phyloP scores from a whole-genome alignment of 2,113 vertebrate species.

The Hiodon tergisus region DNA sequence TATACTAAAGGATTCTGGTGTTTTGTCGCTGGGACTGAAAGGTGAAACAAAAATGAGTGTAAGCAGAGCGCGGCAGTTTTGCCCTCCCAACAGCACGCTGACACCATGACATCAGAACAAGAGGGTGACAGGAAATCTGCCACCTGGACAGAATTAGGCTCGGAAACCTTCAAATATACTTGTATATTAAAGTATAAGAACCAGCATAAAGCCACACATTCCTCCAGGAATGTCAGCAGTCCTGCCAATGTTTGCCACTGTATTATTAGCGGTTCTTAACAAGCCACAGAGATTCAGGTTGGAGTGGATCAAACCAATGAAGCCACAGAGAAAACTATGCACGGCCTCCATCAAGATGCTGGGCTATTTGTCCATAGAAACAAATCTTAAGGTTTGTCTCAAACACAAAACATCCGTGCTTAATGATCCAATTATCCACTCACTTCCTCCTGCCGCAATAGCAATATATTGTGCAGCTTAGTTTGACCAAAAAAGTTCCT shows the following conservation, averaged over 20 bases:
- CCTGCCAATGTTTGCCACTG: no score
- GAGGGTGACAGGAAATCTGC: neutral
- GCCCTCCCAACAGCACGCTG: neutral
- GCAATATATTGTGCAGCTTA: neutral
- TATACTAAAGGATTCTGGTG: constrained; percentile 88
- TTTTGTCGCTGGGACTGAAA: constrained; percentile 89
- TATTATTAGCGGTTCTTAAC: no score
- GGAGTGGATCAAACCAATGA: no score
- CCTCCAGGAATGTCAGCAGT: neutral
- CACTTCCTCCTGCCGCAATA: neutral
- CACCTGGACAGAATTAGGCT: no score
- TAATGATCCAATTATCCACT: no score
- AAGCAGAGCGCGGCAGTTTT: neutral
- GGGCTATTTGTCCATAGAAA: no score
- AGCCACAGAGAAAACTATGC: no score
- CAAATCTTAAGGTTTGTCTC: no score
- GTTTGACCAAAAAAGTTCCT: neutral
- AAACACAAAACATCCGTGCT: no score
- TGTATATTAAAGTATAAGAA: neutral
- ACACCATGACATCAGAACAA: neutral
- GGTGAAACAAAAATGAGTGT: constrained; percentile 30
- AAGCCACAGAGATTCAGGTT: no score
- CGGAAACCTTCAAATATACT: no score
- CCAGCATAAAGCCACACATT: neutral
- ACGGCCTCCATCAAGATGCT: no score